Percentiles rank a stretch among this genome's conserved stretches.
These are phyloP conservation scores for Musca domestica DNA, from an alignment of 1,140 invertebrate species.

Conservation along the genomic window DNA sequence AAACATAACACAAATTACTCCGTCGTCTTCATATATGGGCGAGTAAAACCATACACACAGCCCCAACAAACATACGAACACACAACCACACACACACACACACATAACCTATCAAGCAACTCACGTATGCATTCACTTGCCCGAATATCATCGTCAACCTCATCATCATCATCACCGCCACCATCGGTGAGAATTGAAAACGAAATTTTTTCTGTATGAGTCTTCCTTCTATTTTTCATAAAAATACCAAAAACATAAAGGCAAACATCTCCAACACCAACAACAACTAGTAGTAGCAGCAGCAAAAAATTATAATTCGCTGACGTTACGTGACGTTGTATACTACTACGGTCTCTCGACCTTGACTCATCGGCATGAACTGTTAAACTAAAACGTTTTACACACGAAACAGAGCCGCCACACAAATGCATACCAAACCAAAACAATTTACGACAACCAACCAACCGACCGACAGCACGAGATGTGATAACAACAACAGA, in stretches of 20 bases:
- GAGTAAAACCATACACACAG: too few relatives aligned
- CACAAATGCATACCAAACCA: slow-evolving; percentile 18
- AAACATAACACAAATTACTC: slow-evolving; percentile 2
- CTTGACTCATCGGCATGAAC: slow-evolving; percentile 54
- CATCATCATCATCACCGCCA: background rate
- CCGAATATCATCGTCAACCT: too few relatives aligned
- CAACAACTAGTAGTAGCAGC: background rate
- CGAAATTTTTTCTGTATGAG: slow-evolving; percentile 37
- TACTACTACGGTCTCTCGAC: slow-evolving; percentile 44
- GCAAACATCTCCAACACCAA: too few relatives aligned
- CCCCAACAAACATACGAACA: background rate
- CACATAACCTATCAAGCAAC: too few relatives aligned
- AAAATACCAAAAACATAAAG: background rate
- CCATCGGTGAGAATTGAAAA: slow-evolving; percentile 44
- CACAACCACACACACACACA: background rate
- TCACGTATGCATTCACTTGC: background rate
- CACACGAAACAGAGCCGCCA: background rate
- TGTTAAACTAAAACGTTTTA: slow-evolving; percentile 41
- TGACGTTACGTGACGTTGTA: slow-evolving; percentile 43
- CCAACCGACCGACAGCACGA: background rate
- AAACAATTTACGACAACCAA: background rate
- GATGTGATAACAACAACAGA: background rate
- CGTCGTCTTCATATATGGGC: too few relatives aligned
- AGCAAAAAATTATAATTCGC: slow-evolving; percentile 12
- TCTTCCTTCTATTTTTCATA: background rate